A percentile compares a stretch with the other conserved stretches of the same genome.
Evolutionary conservation across 2,113 vertebrate species (phyloP).

Genomic region (Eretmochelys imbricata): DNA sequence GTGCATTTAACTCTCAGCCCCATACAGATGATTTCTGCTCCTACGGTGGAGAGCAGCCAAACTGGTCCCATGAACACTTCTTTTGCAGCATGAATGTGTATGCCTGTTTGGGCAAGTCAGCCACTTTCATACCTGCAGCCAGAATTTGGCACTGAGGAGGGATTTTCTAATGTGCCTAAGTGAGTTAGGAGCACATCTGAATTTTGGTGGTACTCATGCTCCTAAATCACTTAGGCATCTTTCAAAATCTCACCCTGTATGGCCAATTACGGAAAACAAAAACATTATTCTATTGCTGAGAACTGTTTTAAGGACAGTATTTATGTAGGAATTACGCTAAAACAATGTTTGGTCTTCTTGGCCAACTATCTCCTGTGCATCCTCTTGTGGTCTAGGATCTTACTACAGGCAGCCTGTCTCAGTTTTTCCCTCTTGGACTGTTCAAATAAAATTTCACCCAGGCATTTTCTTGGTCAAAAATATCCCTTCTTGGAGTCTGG

Average conservation of each 20-base stretch:
- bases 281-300: background rate
- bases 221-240: background rate
- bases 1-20: slow-evolving; percentile 43
- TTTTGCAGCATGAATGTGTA: background rate
- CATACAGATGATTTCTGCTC: slow-evolving; percentile 37
- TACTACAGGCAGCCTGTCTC: background rate
- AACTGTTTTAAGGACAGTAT: background rate
- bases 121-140: slow-evolving; percentile 26
- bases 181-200: background rate
- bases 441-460: background rate
- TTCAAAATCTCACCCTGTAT: slow-evolving; percentile 1
- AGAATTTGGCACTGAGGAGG: background rate
- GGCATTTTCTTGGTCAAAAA: background rate
- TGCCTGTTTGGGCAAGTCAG: slow-evolving; percentile 34
- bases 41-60: slow-evolving; percentile 47
- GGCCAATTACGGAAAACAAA: background rate
- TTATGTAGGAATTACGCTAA: background rate
- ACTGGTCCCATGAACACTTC: background rate
- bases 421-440: background rate
- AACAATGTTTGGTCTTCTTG: background rate
- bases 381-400: background rate
- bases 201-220: background rate
- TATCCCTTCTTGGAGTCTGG: background rate
- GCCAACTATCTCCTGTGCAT: background rate
- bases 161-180: slow-evolving; percentile 42